Percentiles rank a stretch among this genome's conserved stretches.
phyloP scores from a whole-genome alignment of 2,113 vertebrate genomes.

The Hyperoodon ampullatus region DNA sequence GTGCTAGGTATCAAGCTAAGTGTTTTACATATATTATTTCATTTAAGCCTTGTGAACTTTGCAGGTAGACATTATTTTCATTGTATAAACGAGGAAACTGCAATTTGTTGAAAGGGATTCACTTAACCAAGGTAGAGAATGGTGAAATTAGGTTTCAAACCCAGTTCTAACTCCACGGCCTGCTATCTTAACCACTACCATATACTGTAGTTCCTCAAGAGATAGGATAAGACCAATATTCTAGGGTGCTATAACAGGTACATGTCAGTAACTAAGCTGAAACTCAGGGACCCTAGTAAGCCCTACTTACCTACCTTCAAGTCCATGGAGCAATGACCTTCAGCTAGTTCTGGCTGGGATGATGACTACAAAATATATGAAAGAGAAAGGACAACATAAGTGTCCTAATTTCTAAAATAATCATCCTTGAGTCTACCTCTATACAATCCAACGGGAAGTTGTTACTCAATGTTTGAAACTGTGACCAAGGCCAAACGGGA shows the following conservation, averaged over 20 bases:
- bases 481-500: conserved; percentile 26
- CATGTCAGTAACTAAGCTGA: background rate
- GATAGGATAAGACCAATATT: background rate
- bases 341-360: background rate
- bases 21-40: conserved; percentile 29
- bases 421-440: background rate
- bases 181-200: background rate
- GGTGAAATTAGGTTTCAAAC: conserved; percentile 26
- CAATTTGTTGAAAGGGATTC: conserved; percentile 3
- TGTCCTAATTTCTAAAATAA: conserved; percentile 46
- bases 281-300: background rate
- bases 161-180: background rate
- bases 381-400: conserved; percentile 14
- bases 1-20: background rate
- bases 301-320: background rate
- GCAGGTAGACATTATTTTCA: background rate
- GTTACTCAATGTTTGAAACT: conserved; percentile 32
- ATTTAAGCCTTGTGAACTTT: background rate
- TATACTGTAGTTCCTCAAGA: conserved; percentile 7
- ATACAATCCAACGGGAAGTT: background rate
- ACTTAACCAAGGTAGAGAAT: background rate
- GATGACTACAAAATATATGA: conserved; percentile 19
- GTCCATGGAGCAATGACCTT: background rate
- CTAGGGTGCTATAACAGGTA: background rate
- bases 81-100: background rate